phyloP scores from a whole-genome alignment of 2,797 vertebrate species.

The Molossus molossus region DNA sequence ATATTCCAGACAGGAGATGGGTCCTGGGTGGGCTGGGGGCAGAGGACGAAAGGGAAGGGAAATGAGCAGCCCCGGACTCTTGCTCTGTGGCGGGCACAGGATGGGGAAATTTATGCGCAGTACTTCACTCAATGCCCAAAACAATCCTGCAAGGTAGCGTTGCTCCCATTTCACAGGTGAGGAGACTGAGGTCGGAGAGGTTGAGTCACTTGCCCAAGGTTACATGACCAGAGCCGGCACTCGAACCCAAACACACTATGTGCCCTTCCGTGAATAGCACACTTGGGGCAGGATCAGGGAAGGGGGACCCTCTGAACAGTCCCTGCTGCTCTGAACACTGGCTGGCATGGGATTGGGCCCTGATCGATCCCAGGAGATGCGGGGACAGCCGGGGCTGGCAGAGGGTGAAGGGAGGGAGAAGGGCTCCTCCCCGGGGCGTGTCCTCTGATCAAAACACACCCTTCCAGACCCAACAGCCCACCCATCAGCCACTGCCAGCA shows the following conservation, averaged over 20 bases:
- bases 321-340: not conserved
- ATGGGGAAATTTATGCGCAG: too few species aligned
- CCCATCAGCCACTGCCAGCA: not conserved
- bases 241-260: not conserved
- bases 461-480: not conserved
- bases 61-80: not conserved
- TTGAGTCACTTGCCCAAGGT: not conserved
- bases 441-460: not conserved
- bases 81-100: accelerated
- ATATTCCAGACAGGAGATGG: not conserved
- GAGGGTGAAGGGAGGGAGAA: not conserved
- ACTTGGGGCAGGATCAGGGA: too few species aligned
- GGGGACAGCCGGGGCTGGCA: not conserved
- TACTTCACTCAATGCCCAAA: accelerated
- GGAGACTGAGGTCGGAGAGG: not conserved
- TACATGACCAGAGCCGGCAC: accelerated
- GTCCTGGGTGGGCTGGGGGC: accelerated
- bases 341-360: accelerated
- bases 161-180: not conserved
- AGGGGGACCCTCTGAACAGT: not conserved
- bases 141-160: accelerated
- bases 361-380: not conserved
- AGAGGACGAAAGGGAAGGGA: too few species aligned
- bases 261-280: too few species aligned
- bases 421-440: accelerated